Evolutionary conservation across 1,140 invertebrate genomes (phyloP), one percentile per base, ranked within the genome.

Genomic region (Zaprionus vittiger): DNA sequence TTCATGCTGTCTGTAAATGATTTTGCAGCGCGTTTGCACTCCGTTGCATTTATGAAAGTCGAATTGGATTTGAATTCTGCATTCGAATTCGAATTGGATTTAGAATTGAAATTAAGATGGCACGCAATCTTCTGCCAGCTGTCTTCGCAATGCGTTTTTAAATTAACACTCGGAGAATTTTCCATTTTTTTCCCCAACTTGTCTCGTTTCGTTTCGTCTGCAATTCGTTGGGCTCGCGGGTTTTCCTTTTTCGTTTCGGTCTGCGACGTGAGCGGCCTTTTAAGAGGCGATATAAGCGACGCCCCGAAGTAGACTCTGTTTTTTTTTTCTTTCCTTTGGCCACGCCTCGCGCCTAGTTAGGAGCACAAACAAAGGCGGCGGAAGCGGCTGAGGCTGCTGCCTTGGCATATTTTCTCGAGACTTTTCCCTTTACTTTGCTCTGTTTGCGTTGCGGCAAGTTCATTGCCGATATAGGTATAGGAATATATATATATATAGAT

Each of bases 261-360:
- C 86, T 90, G 85, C 79, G 90, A 90, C 85, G 85, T 89, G 84
- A 79, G 56, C 55, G 22, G 85, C 71, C 71, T 89, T 63, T 76
- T 61, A 55, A 86, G 56, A 26, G 54, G 9, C n/a, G 15, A 60
- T 52, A 61, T 26, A 86, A 69, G 74, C 71, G 57, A 63, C 65
- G 57, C 71, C 63, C 52, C 24, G 44, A 61, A 73, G 63, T 79
- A 75, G 76, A 75, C 71, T 70, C 61, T 26, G 56, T 61, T 57
- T 61, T 55, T 61, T 55, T 77, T 60, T 73, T 31, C 56, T 9
- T 37, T 28, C 24, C 24, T 68, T 31, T 17, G 26, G 6, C 37
- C 15, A 54, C 28, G 61, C 57, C 70, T 67, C 59, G 60, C 68
- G 72, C 71, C 72, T 79, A 79, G 72, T 75, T 74, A 79, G 72